Conservation (phyloP, 2,888 invertebrate species). For the Serrognathus titanus region DNA sequence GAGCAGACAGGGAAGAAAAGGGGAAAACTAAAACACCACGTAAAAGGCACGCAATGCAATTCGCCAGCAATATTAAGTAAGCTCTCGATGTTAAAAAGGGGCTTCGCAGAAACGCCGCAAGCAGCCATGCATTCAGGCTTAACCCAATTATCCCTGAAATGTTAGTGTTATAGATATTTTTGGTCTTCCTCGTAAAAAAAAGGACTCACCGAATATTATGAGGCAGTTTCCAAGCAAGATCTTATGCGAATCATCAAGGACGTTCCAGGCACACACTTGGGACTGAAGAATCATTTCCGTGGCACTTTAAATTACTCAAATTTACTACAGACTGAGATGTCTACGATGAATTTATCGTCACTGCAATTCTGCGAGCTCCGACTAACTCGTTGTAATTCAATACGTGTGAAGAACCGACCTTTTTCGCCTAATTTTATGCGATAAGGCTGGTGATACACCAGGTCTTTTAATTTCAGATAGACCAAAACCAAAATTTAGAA, state of each 20-base stretch:
- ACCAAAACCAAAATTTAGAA: too few relatives aligned
- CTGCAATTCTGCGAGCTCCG: background rate
- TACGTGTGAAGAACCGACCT: conserved; percentile 5
- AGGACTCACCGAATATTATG: conserved; percentile 53
- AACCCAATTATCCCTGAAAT: conserved; percentile 55
- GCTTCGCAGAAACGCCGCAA: conserved; percentile 55
- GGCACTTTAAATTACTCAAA: background rate
- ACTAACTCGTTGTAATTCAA: conserved; percentile 13
- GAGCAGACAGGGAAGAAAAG: conserved; percentile 54
- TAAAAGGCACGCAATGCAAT: conserved; percentile 52
- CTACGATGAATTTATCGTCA: background rate
- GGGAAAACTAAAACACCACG: conserved; percentile 55
- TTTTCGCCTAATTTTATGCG: conserved; percentile 4
- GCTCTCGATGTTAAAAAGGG: conserved; percentile 54
- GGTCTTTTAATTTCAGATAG: too few relatives aligned
- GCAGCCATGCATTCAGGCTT: conserved; percentile 57
- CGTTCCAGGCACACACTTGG: conserved; percentile 37
- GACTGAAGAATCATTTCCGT: conserved; percentile 12
- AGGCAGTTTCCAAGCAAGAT: conserved; percentile 54
- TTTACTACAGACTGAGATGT: background rate
- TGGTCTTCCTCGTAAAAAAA: background rate
- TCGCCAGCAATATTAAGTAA: conserved; percentile 55
- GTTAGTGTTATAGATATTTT: background rate
- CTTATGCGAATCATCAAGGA: conserved; percentile 55
- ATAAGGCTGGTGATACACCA: too few relatives aligned